Conservation (phyloP, 2,113 vertebrate species). For the Oxygymnocypris stewartii region DNA sequence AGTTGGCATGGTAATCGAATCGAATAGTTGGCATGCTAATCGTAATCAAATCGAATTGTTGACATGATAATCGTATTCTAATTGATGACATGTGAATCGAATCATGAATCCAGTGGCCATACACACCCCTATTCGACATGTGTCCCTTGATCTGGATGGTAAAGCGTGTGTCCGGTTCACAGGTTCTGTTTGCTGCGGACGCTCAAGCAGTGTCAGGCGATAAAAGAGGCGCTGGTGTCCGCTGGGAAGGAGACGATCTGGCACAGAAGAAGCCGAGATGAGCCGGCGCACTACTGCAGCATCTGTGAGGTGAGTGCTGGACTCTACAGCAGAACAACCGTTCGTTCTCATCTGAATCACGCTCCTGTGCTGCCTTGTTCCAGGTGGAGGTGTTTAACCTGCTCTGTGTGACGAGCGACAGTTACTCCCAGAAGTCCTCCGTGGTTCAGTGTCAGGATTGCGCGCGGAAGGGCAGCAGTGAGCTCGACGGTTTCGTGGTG, state of each 20-base stretch:
- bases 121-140: too few relatives aligned
- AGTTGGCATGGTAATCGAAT: too few relatives aligned
- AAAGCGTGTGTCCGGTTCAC: background rate
- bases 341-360: background rate
- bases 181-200: conserved; percentile 98
- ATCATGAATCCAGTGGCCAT: too few relatives aligned
- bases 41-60: too few relatives aligned
- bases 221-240: conserved; percentile 88
- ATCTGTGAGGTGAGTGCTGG: conserved; percentile 87
- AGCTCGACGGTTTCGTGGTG: conserved; percentile 95
- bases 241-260: conserved; percentile 92
- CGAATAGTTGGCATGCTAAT: too few relatives aligned
- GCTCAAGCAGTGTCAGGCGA: conserved; percentile 92
- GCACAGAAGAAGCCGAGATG: conserved; percentile 88
- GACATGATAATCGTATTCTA: too few relatives aligned
- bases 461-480: conserved; percentile 89
- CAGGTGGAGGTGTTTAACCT: conserved; percentile 98
- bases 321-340: too few relatives aligned
- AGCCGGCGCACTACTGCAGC: conserved; percentile 96
- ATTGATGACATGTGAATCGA: too few relatives aligned
- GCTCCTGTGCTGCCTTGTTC: conserved; percentile 13
- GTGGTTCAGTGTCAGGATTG: conserved; percentile 98
- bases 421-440: conserved; percentile 89
- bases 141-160: background rate
- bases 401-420: conserved; percentile 95